Evolutionary conservation across 2,888 invertebrate species (phyloP), one percentile per base, ranked within the genome.

Genomic region (Agrochola lota): DNA sequence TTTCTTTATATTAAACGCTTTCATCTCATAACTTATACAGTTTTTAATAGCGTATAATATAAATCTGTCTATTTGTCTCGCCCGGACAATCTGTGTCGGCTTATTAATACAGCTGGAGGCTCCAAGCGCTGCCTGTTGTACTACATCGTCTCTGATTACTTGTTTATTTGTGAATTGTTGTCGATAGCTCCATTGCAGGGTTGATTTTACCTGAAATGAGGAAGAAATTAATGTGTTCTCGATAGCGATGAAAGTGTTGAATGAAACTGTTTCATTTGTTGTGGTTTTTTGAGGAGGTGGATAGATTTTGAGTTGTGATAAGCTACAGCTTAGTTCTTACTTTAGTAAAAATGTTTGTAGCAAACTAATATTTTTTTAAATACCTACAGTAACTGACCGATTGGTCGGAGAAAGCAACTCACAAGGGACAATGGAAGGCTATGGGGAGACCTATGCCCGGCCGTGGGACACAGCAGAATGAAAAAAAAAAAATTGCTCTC

Each of bases 1-100:
- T 64, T 63, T 35, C 11, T 17, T 8, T 23, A 68, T 8, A 35
- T 15, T 70, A 79, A 63, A 64, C 83, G 81, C 85, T 81, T 7
- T 69, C 43, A 60, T 30, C 78, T 73, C 15, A 69, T 70, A 67
- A 64, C 83, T 85, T 77, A 62, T 23, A 78, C 85, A 35, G 63
- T 74, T 88, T 91, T 90, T 92, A 91, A 92, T 91, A 88, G 89
- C 87, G 87, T 90, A 88, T 86, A 90, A 91, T 89, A 93, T 90
- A 90, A 92, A 93, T 92, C 88, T 89, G 88, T 89, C 88, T 91
- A 92, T 93, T 92, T 92, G 91, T 93, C 91, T 90, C 91, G 77
- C 90, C 88, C 89, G 84, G 80, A 88, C 90, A 88, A 88, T 88
- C 89, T 85, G 85, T 84, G 89, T 87, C 86, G 86, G 88, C 88